These are phyloP conservation scores for Pimpla rufipes DNA, from an alignment of 2,888 invertebrate species.

Conservation along the genomic window DNA sequence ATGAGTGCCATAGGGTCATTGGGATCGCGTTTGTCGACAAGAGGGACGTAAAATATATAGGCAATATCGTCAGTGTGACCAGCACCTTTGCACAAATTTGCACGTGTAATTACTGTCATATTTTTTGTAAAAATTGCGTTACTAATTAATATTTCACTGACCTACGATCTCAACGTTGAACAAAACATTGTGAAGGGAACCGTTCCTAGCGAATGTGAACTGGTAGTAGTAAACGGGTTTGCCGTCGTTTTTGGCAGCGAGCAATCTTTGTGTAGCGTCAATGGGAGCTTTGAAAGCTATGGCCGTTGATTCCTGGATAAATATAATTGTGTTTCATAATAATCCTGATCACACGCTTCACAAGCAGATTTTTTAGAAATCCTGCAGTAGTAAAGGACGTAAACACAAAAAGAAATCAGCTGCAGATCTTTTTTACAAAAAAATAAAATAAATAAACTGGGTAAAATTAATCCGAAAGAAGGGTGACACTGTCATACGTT, in stretches of 20 bases:
- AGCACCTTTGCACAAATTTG: constrained; percentile 11
- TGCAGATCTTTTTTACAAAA: too few species aligned
- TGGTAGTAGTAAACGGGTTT: constrained; percentile 73
- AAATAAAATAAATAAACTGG: too few species aligned
- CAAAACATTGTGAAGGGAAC: constrained; percentile 14
- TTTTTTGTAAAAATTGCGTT: not conserved
- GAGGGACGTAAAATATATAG: constrained; percentile 18
- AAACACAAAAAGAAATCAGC: too few species aligned
- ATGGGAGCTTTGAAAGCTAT: constrained; percentile 64
- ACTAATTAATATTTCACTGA: not conserved
- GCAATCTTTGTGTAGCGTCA: constrained; percentile 71
- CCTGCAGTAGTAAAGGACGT: too few species aligned
- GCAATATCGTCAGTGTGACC: constrained; percentile 35
- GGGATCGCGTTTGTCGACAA: constrained; percentile 28
- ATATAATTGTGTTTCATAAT: too few species aligned
- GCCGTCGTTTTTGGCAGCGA: constrained; percentile 50
- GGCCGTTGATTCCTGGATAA: too few species aligned
- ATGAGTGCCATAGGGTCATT: constrained; percentile 1
- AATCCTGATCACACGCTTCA: too few species aligned
- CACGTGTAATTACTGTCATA: not conserved
- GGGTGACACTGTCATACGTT: too few species aligned
- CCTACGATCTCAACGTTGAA: not conserved
- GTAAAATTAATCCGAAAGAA: too few species aligned
- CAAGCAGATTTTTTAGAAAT: too few species aligned
- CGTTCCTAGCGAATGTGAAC: constrained; percentile 54